Base-by-base conservation (phyloP, 2,797 vertebrate species). In the Sebastes steindachneri region DNA sequence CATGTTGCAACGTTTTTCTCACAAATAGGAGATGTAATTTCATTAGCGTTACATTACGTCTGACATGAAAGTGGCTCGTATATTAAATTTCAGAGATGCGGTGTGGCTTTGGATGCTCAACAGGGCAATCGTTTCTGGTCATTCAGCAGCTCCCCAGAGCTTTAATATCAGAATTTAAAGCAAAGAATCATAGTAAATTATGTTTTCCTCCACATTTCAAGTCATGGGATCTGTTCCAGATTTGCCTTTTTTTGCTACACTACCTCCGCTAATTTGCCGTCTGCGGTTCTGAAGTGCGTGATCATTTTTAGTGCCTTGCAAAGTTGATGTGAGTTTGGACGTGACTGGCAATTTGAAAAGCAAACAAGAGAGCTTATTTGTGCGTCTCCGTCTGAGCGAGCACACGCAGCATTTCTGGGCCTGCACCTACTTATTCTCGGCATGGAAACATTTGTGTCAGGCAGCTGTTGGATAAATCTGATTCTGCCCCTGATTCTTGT, bases 1-100 rank as follows among this genome's bases (percentile, higher is more conserved):
- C 69, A 63, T 64, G 65, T 26, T 51, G 65, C 31, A 26, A 74
- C 4, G 3, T 66, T 88, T 82, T 83, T 64, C 41, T 9, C 51
- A 73, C 67, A 70, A 82, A 84, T 37, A 53, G 3, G 3, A 60
- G 14, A 64, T 25, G 25, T 76, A 41, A 75, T 76, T 81, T 75
- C 23, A 80, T 81, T 82, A 80, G 60, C 19, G 4, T 81, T 62
- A 3, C 15, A 75, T 84, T 88, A 78, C 7, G 15, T 75, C 65
- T 71, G 63, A 75, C 37, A 59, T 62, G 31, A 51, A 70, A 79
- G 74, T 26, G 63, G 54, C 57, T 78, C 67, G 28, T 77, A 21
- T 28, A 45, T 88, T 83, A 79, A 10, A 71, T 84, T 75, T 62
- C 15, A 72, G 68, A 66, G 23, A 74, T 25, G 31, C 65, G 60